Base-by-base conservation (phyloP, 1,140 invertebrate genomes). In the Colletes gigas region DNA sequence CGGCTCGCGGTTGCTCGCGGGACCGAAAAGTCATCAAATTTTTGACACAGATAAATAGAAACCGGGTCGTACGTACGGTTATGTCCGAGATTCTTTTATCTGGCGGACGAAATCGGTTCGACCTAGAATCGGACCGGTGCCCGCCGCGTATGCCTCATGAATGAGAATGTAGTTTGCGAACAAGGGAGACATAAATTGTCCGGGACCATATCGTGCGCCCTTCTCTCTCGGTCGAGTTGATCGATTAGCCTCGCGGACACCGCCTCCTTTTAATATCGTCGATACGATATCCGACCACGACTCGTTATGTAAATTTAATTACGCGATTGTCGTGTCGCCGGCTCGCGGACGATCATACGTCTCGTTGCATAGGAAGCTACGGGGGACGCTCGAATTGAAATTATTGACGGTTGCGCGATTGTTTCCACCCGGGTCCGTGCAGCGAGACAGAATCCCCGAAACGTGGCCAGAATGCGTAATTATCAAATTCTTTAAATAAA, bases 161-260 rank as follows among this genome's bases (percentile, higher is more conserved):
- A 50, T 47, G 65, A 50, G n/a, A 67, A 67, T 52, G 44, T 67
- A 50, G 65, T 44, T n/a, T 44, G 17, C n/a, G 44, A 67, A 67
- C 65, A 67, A 67, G 65, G n/a, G 44, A 50, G 65, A 67, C 17
- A 67, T 67, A 67, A 67, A 67, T 67, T 50, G 44, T 67, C 65
- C 44, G 12, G 5, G 17, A 5, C 14, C 7, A 66, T 66, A 67
- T 67, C 44, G 65, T 12, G 4, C 10, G n/a, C 44, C 44, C n/a
- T 52, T 21, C n/a, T 50, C n/a, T 21, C 44, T 59, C 44, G 10
- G 9, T 8, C 41, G 17, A 19, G 44, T 30, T 52, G 65, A 67
- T 67, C 65, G 65, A 67, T 67, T 67, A 67, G 65, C n/a, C 41
- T 21, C 44, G n/a, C 8, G n/a, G 65, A 50, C 65, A 67, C 44